Conservation (phyloP, 2,888 invertebrate species). For the Galeruca laticollis region DNA sequence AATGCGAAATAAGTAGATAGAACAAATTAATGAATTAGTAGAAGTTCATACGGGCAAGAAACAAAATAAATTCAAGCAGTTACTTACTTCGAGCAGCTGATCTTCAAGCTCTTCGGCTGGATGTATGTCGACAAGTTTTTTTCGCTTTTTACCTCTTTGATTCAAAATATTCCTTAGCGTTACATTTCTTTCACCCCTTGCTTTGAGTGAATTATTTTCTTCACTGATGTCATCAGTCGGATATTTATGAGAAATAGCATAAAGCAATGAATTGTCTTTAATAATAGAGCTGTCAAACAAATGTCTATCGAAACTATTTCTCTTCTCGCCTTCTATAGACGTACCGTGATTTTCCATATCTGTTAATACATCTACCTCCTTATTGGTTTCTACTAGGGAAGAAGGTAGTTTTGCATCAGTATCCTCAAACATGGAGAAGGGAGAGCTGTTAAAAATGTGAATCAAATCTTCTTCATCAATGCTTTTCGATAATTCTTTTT, state of each 20-base stretch:
- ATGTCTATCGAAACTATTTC: not conserved
- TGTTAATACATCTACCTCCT: not conserved
- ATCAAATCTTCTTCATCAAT: not conserved
- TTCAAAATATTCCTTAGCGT: constrained; percentile 25
- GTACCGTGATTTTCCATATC: not conserved
- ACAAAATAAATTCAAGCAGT: not conserved
- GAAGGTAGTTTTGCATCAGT: not conserved
- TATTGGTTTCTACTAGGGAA: not conserved
- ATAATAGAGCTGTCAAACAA: not conserved
- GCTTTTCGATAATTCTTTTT: constrained; percentile 3
- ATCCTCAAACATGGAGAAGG: not conserved
- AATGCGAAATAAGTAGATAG: too few species aligned
- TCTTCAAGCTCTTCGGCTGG: constrained; percentile 40
- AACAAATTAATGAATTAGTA: too few species aligned
- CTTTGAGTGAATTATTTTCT: not conserved
- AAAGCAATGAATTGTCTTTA: not conserved
- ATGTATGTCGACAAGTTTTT: constrained; percentile 25
- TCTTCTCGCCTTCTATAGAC: not conserved
- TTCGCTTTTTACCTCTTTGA: constrained; percentile 24
- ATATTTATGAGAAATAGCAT: constrained; percentile 9
- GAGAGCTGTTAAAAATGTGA: not conserved
- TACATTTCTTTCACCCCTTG: not conserved
- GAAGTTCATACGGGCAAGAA: too few species aligned
- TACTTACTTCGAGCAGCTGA: constrained; percentile 23
- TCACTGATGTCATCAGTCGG: constrained; percentile 10